These are phyloP conservation scores for Perizoma affinitatum DNA, from an alignment of 2,888 invertebrate species.

Conservation along the genomic window DNA sequence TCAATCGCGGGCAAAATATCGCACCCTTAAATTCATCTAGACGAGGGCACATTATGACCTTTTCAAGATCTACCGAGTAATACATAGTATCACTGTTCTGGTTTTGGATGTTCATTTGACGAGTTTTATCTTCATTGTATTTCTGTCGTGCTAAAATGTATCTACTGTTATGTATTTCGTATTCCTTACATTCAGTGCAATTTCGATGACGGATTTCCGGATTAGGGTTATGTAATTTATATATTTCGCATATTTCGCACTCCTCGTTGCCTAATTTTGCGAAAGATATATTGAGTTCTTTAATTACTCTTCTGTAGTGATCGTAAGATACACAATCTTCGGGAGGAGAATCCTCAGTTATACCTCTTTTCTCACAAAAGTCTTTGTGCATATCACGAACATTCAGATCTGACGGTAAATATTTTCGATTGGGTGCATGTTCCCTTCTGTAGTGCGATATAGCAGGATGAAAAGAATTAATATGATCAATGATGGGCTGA, in stretches of 20 bases:
- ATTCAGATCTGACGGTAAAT: constrained; percentile 5
- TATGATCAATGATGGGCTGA: constrained; percentile 17
- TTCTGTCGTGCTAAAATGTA: constrained; percentile 3
- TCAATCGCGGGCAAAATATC: constrained; percentile 12
- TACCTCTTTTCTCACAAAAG: not conserved
- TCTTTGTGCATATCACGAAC: constrained; percentile 6
- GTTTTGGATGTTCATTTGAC: not conserved
- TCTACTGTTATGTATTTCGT: not conserved
- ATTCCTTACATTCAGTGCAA: not conserved
- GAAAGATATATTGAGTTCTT: constrained; percentile 2
- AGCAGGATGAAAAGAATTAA: constrained; percentile 19
- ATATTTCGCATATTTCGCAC: constrained; percentile 10
- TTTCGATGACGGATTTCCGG: too few relatives aligned
- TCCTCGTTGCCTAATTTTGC: constrained; percentile 1
- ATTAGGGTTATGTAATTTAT: constrained; percentile 2
- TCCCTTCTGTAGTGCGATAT: constrained; percentile 22
- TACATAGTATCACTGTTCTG: not conserved
- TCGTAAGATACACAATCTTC: not conserved
- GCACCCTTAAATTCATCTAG: not conserved
- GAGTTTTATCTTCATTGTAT: constrained; percentile 8
- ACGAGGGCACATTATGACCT: constrained; percentile 13
- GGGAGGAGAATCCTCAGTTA: not conserved
- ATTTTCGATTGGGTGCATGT: constrained; percentile 13
- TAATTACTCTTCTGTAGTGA: not conserved
- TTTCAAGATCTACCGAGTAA: constrained; percentile 11